These are phyloP conservation scores for Heliconius ethilla DNA, from an alignment of 2,888 invertebrate genomes.

Conservation along the genomic window DNA sequence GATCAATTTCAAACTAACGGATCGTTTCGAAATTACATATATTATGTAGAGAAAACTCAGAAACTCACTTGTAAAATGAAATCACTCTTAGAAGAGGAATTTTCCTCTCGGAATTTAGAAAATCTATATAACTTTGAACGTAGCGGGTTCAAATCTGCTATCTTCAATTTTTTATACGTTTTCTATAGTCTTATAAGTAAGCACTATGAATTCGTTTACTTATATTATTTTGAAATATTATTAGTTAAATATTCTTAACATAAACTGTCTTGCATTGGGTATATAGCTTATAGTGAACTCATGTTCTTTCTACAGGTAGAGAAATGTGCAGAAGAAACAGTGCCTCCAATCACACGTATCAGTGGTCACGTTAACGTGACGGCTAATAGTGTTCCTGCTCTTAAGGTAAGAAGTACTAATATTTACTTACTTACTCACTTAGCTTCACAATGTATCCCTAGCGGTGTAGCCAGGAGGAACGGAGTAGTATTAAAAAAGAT, in stretches of 20 bases:
- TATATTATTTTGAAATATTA: not conserved
- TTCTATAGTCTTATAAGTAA: too few relatives aligned
- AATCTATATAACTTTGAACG: too few relatives aligned
- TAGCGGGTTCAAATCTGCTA: too few relatives aligned
- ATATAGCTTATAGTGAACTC: not conserved
- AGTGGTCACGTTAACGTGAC: conserved; percentile 69
- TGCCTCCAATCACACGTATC: conserved; percentile 66
- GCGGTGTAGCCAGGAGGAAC: too few relatives aligned
- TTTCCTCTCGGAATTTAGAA: too few relatives aligned
- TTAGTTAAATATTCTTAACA: not conserved
- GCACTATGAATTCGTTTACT: not conserved
- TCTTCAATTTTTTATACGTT: too few relatives aligned
- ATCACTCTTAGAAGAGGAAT: too few relatives aligned
- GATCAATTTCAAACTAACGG: not conserved
- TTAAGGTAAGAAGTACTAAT: conserved; percentile 57
- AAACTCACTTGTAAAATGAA: too few relatives aligned
- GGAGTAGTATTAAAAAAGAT: too few relatives aligned
- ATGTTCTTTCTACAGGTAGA: conserved; percentile 49
- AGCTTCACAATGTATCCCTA: too few relatives aligned
- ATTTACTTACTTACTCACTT: too few relatives aligned
- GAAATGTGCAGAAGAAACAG: conserved; percentile 55
- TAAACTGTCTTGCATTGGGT: not conserved
- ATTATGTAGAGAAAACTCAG: not conserved
- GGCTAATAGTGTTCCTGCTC: conserved; percentile 59
- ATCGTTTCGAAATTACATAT: not conserved